Conservation (phyloP, 2,888 invertebrate species). For the Noctua janthe region DNA sequence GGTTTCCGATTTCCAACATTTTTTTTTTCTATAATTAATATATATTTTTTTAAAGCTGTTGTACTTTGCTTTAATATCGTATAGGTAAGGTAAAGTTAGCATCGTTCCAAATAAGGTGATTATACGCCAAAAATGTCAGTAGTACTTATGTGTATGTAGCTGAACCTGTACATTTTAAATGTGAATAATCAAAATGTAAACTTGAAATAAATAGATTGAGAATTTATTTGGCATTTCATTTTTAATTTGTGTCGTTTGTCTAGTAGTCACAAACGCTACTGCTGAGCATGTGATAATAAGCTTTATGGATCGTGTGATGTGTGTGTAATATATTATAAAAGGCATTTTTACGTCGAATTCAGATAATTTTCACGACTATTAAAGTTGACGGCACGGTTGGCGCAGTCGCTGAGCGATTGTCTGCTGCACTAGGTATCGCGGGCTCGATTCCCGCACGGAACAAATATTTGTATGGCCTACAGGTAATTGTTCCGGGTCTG, state of each 20-base stretch:
- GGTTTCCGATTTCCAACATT: neutral
- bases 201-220: slow-evolving; percentile 72
- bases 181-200: slow-evolving; percentile 70
- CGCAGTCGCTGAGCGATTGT: too few species aligned
- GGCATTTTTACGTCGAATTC: too few species aligned
- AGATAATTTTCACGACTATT: too few species aligned
- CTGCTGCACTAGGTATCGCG: too few species aligned
- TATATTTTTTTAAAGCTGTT: slow-evolving; percentile 20
- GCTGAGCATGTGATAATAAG: too few species aligned
- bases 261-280: neutral
- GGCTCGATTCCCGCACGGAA: too few species aligned
- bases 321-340: too few species aligned
- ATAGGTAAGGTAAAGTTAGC: slow-evolving; percentile 27
- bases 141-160: slow-evolving; percentile 67
- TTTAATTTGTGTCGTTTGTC: neutral
- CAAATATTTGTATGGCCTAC: too few species aligned
- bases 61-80: slow-evolving; percentile 33
- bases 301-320: too few species aligned
- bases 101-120: slow-evolving; percentile 53
- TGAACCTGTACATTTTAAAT: slow-evolving; percentile 68
- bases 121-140: slow-evolving; percentile 66
- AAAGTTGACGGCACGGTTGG: too few species aligned
- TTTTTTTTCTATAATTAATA: neutral
- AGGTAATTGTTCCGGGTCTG: too few species aligned
- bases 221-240: slow-evolving; percentile 31